phyloP scores from a whole-genome alignment of 2,888 invertebrate species.

The Polydesmus complanatus region DNA sequence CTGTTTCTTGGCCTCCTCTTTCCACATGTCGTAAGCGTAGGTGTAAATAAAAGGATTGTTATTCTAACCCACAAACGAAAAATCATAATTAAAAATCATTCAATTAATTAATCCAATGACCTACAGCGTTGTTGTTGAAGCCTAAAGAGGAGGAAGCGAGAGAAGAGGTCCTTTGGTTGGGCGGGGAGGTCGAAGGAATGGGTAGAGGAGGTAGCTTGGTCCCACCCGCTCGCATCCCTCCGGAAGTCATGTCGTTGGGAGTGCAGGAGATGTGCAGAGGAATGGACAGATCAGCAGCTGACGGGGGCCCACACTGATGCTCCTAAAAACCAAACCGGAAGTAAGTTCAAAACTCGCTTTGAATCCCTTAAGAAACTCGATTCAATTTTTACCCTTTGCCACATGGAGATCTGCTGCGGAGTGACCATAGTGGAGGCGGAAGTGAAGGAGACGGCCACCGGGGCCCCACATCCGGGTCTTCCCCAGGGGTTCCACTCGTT shows the following conservation, averaged over 20 bases:
- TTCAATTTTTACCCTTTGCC: background rate
- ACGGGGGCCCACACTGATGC: too few species aligned
- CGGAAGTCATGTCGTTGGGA: background rate
- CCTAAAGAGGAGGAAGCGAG: too few species aligned
- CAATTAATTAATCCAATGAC: too few species aligned
- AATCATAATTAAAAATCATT: too few species aligned
- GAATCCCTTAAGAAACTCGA: too few species aligned
- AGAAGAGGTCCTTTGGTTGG: conserved; percentile 1
- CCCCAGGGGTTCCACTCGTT: conserved; percentile 55
- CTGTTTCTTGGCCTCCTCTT: conserved; percentile 13
- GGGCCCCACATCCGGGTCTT: conserved; percentile 37
- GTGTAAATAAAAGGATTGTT: background rate
- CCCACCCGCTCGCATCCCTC: background rate
- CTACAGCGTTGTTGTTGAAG: too few species aligned
- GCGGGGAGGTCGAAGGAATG: background rate
- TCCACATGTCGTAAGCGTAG: conserved; percentile 7
- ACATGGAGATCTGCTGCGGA: background rate
- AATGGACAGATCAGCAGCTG: background rate
- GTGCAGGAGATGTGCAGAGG: background rate
- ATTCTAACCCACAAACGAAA: too few species aligned
- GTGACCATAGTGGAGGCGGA: background rate
- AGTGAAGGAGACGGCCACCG: conserved; percentile 16
- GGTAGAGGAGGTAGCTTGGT: background rate
- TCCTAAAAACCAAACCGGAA: too few species aligned
- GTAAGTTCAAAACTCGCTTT: too few species aligned